Evolutionary conservation across 2,797 vertebrate genomes (phyloP).

Genomic region (Acanthurus tractus): DNA sequence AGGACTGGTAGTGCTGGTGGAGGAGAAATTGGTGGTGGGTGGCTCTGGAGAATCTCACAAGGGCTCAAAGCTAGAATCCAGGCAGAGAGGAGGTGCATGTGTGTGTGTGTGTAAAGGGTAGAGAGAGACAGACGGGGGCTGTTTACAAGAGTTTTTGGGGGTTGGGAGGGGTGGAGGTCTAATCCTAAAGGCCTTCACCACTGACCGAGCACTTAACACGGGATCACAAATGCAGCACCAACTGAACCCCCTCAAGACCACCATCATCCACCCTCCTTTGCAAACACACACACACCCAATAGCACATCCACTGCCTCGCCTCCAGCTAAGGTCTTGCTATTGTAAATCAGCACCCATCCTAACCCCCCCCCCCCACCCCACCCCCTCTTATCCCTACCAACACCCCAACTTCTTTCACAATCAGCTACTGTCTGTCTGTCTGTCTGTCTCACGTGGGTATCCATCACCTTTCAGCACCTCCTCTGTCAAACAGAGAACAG

Average conservation of each 20-base stretch:
- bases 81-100: conserved; percentile 52
- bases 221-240: conserved; percentile 72
- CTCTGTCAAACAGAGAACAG: conserved; percentile 51
- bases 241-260: conserved; percentile 58
- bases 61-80: conserved; percentile 76
- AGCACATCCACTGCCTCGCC: conserved; percentile 38
- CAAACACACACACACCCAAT: conserved; percentile 49
- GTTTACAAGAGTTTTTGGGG: conserved; percentile 64
- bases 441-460: conserved; percentile 60
- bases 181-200: conserved; percentile 81
- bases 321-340: conserved; percentile 33
- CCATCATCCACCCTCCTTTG: conserved; percentile 52
- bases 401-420: conserved; percentile 51
- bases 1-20: conserved; percentile 55
- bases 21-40: conserved; percentile 60
- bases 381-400: conserved; percentile 31
- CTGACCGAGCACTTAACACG: conserved; percentile 80
- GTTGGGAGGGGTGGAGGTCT: conserved; percentile 49
- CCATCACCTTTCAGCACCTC: conserved; percentile 60
- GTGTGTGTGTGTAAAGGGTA: conserved; percentile 7
- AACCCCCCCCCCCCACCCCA: conserved; percentile 1
- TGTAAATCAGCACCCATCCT: conserved; percentile 64
- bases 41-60: conserved; percentile 83
- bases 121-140: conserved; percentile 21
- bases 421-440: conserved; percentile 38